phyloP scores from a whole-genome alignment of 1,140 invertebrate species.

The Drosophila tani region DNA sequence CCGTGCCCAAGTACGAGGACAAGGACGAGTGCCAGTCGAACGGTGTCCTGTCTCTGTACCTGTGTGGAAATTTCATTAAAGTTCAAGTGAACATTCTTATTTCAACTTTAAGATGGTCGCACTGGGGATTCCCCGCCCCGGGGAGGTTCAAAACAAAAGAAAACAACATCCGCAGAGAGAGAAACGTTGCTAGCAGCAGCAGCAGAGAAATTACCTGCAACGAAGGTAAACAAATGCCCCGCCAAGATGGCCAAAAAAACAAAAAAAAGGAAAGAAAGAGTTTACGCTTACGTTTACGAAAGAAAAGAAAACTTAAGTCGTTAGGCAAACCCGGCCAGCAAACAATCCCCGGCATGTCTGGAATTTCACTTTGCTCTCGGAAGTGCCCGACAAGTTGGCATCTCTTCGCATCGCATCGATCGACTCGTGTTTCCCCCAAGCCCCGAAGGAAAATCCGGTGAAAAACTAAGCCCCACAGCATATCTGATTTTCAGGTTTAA shows the following conservation, averaged over 20 bases:
- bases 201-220: constrained; percentile 49
- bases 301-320: constrained; percentile 40
- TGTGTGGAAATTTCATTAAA: constrained; percentile 67
- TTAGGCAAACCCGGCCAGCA: constrained; percentile 42
- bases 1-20: constrained; percentile 22
- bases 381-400: constrained; percentile 39
- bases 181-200: constrained; percentile 23
- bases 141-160: background rate
- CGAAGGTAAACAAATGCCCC: constrained; percentile 49
- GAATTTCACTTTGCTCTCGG: constrained; percentile 46
- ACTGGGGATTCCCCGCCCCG: constrained; percentile 42
- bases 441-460: background rate
- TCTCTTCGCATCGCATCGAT: constrained; percentile 32
- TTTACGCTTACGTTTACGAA: constrained; percentile 19
- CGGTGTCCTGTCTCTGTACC: background rate
- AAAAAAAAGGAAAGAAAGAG: constrained; percentile 26
- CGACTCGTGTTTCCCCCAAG: constrained; percentile 10
- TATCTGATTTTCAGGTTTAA: background rate
- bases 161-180: constrained; percentile 27
- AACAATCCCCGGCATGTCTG: constrained; percentile 46
- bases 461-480: constrained; percentile 14
- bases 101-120: constrained; percentile 64
- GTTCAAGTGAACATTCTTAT: constrained; percentile 48
- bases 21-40: constrained; percentile 7
- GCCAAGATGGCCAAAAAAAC: constrained; percentile 17